phyloP scores from a whole-genome alignment of 2,888 invertebrate genomes.

The Drosophila atripex region DNA sequence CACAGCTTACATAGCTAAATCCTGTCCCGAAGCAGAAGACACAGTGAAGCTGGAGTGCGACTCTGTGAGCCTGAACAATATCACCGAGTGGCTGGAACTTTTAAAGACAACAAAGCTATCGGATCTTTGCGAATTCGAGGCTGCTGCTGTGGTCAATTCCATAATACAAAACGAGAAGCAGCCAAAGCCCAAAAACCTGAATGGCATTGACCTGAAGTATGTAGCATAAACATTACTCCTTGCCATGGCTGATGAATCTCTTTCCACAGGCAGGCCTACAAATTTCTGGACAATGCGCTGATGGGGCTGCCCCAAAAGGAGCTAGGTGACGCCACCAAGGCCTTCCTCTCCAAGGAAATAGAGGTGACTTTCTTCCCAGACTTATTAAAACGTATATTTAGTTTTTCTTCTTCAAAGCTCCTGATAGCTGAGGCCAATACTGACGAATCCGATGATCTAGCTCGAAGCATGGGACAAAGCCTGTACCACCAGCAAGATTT shows the following conservation, averaged over 20 bases:
- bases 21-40: constrained; percentile 55
- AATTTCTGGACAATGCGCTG: constrained; percentile 77
- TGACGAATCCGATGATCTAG: constrained; percentile 57
- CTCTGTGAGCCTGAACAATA: constrained; percentile 70
- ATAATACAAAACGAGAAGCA: constrained; percentile 68
- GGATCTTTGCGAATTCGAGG: constrained; percentile 69
- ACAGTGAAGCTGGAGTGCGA: constrained; percentile 72
- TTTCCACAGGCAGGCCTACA: constrained; percentile 71
- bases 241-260: not conserved
- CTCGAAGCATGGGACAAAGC: constrained; percentile 49
- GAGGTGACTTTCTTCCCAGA: constrained; percentile 57
- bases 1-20: constrained; percentile 68
- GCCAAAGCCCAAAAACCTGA: constrained; percentile 48
- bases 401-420: constrained; percentile 34
- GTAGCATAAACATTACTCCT: not conserved
- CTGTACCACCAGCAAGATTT: constrained; percentile 39
- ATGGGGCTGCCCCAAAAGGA: constrained; percentile 78
- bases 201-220: constrained; percentile 54
- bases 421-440: constrained; percentile 77
- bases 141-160: constrained; percentile 70
- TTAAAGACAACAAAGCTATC: constrained; percentile 57
- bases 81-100: constrained; percentile 75
- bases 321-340: constrained; percentile 60
- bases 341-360: constrained; percentile 75
- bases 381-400: not conserved